Evolutionary conservation across 2,888 invertebrate species (phyloP).

Genomic region (Sclerodermus sp.): DNA sequence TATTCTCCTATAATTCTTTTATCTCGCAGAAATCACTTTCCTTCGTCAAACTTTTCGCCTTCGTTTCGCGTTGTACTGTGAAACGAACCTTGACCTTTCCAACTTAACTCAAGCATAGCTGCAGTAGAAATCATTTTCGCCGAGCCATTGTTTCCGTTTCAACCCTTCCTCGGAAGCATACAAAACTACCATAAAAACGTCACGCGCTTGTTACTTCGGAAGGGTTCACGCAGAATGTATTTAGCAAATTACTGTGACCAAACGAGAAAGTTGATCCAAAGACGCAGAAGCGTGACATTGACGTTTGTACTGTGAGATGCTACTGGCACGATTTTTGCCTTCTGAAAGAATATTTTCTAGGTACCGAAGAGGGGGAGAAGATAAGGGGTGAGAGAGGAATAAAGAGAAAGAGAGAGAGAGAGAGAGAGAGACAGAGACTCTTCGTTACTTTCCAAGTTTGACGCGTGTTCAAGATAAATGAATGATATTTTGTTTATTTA

Average conservation of each 20-base stretch:
- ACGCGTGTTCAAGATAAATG: no score
- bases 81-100: no score
- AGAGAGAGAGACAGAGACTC: no score
- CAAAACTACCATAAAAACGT: constrained; percentile 37
- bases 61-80: no score
- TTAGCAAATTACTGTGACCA: constrained; percentile 41
- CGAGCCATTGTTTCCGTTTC: constrained; percentile 38
- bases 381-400: background rate
- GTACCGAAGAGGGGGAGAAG: background rate
- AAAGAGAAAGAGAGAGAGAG: constrained; percentile 1
- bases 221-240: constrained; percentile 33
- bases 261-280: constrained; percentile 23
- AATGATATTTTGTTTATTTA: no score
- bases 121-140: constrained; percentile 37
- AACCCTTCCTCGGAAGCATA: constrained; percentile 32
- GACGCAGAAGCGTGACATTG: constrained; percentile 6
- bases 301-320: background rate
- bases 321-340: constrained; percentile 2
- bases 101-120: constrained; percentile 19
- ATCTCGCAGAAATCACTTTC: no score
- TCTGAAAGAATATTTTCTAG: constrained; percentile 3
- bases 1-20: no score
- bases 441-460: no score
- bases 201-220: constrained; percentile 15
- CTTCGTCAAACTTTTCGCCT: no score